Percentiles rank a stretch among this genome's conserved stretches.
These are phyloP conservation scores for Eupithecia tripunctaria DNA, from an alignment of 2,888 invertebrate genomes.

Conservation along the genomic window DNA sequence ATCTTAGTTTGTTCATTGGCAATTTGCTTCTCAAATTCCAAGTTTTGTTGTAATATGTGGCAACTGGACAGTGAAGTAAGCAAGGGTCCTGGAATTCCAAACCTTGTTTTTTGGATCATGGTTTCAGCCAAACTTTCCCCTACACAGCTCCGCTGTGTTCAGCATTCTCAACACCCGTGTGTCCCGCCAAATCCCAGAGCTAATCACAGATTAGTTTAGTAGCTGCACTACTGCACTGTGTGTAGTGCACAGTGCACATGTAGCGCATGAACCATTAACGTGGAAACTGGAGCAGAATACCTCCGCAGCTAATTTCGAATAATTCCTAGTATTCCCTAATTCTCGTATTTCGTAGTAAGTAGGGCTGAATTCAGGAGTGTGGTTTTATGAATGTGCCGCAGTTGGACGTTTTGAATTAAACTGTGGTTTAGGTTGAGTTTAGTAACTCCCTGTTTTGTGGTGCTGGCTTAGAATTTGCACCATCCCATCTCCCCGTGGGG, in stretches of 20 bases:
- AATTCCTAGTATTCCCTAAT: background rate
- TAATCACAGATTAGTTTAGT: slow-evolving; percentile 40
- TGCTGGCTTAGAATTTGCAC: no score
- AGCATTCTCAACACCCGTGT: slow-evolving; percentile 28
- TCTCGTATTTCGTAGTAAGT: background rate
- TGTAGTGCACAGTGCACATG: slow-evolving; percentile 21
- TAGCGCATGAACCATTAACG: slow-evolving; percentile 24
- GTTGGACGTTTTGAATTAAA: background rate
- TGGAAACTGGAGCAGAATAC: slow-evolving; percentile 12
- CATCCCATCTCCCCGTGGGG: no score
- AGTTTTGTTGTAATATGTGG: no score
- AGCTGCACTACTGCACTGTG: slow-evolving; percentile 27
- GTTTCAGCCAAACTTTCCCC: background rate
- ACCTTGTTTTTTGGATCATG: no score
- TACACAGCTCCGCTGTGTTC: slow-evolving; percentile 9
- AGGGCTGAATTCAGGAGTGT: background rate
- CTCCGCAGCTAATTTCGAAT: slow-evolving; percentile 9
- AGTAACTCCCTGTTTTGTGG: no score
- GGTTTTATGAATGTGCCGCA: background rate
- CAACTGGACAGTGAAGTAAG: no score
- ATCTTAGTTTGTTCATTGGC: no score
- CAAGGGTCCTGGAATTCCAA: no score
- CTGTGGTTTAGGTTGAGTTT: background rate
- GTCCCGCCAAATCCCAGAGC: slow-evolving; percentile 39
- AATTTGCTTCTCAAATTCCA: no score